phyloP scores from a whole-genome alignment of 2,888 invertebrate genomes.

The Drosophila affinis region DNA sequence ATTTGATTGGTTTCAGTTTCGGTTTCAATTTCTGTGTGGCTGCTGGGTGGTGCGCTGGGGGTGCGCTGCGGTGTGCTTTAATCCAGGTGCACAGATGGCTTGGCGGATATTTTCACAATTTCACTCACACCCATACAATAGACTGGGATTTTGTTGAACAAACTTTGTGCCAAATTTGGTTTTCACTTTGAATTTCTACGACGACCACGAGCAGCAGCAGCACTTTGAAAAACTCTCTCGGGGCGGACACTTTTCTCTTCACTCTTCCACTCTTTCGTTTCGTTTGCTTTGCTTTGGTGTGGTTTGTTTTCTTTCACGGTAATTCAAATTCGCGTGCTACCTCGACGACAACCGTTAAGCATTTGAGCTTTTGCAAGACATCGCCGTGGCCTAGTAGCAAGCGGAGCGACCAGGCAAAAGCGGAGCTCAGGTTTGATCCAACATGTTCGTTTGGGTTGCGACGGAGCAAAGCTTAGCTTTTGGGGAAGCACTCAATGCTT shows the following conservation, averaged over 20 bases:
- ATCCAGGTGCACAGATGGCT: slow-evolving; percentile 66
- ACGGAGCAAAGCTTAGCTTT: neutral
- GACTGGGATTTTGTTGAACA: slow-evolving; percentile 9
- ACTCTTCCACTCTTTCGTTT: slow-evolving; percentile 3
- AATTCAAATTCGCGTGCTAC: slow-evolving; percentile 73
- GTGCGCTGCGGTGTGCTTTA: slow-evolving; percentile 61
- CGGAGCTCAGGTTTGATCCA: slow-evolving; percentile 47
- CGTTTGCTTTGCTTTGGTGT: slow-evolving; percentile 6
- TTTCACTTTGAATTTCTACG: slow-evolving; percentile 71
- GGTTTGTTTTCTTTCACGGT: slow-evolving; percentile 18
- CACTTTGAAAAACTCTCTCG: slow-evolving; percentile 63
- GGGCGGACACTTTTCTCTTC: slow-evolving; percentile 16
- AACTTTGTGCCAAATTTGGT: slow-evolving; percentile 52
- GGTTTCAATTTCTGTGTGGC: slow-evolving; percentile 25
- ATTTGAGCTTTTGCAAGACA: slow-evolving; percentile 56
- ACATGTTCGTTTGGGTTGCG: slow-evolving; percentile 47
- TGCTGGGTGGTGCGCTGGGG: neutral
- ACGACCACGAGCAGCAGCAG: slow-evolving; percentile 20
- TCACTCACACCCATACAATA: slow-evolving; percentile 24
- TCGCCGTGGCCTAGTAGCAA: slow-evolving; percentile 31
- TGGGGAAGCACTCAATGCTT: neutral
- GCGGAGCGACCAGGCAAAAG: neutral
- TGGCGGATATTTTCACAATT: slow-evolving; percentile 66
- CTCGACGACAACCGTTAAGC: slow-evolving; percentile 67
- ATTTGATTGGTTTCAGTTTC: slow-evolving; percentile 40